These are phyloP conservation scores for Drosophila mauritiana DNA, from an alignment of 1,140 invertebrate genomes.

Conservation along the genomic window DNA sequence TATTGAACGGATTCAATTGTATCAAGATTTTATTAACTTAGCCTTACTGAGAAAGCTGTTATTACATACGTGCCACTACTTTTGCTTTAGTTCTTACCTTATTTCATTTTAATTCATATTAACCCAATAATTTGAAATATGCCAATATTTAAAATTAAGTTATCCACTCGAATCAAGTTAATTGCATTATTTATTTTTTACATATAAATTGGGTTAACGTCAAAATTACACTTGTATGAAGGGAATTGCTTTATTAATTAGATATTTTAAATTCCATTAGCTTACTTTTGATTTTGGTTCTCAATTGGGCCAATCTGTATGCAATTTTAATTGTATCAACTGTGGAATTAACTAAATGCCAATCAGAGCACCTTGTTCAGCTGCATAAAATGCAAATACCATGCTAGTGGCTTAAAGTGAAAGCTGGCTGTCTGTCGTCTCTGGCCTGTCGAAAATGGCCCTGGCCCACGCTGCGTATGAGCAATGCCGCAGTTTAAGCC, in stretches of 20 bases:
- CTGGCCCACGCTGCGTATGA: slow-evolving; percentile 45
- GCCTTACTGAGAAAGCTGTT: no score
- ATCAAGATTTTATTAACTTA: neutral
- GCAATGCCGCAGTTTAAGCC: slow-evolving; percentile 34
- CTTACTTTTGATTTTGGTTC: neutral
- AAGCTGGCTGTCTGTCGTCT: neutral
- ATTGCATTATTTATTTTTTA: neutral
- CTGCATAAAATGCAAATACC: slow-evolving; percentile 25
- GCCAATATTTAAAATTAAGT: neutral
- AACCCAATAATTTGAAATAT: neutral
- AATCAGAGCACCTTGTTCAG: slow-evolving; percentile 26
- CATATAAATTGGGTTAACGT: neutral
- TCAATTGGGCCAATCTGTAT: neutral
- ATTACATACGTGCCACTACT: no score
- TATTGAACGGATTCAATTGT: neutral
- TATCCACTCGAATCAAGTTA: neutral
- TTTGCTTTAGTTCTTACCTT: no score
- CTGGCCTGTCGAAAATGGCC: neutral
- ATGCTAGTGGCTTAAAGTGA: slow-evolving; percentile 14
- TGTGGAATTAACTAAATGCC: slow-evolving; percentile 16
- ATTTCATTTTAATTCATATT: neutral
- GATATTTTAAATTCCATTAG: neutral
- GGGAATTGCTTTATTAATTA: neutral
- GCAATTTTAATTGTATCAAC: neutral
- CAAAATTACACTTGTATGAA: neutral